Base-by-base conservation (phyloP, 2,113 vertebrate species). In the Thymallus thymallus region DNA sequence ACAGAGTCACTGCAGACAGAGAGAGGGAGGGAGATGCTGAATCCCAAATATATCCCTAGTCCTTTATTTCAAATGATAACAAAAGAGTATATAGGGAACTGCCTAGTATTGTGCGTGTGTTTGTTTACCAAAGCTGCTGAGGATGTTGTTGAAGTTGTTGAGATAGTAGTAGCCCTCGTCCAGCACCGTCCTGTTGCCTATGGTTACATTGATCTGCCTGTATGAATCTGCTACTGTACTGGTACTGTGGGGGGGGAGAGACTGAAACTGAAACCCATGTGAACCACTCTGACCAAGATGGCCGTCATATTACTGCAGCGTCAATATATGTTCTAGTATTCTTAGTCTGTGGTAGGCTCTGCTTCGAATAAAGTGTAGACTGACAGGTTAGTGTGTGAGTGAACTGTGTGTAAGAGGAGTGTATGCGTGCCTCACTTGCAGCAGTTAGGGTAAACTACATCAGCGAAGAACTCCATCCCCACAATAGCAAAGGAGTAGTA, bases 401-500 rank as follows among this genome's bases (percentile, higher is more conserved):
- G 23, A 20, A 29, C 1, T 18, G 32, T 6, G 24, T 18, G 5
- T 14, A 3, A 16, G 16, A 3, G 26, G 16, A 55, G 18, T 55
- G 16, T 55, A 18, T 56, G 2, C 2, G 16, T 22, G 46, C 85
- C 96, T 94, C 88, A 99, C 98, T 95, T 98, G 97, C 98, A 99
- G 91, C 98, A 99, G 92, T 99, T 98, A 0, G 95, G 96, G 87
- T 93, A 95, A 77, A 99, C 90, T 22, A 93, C 94, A 0, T 94
- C 95, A 6, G 92, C 96, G 35, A 99, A 99, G 90, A 98, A 97
- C 84, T 99, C 98, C 98, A 99, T 98, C 81, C 97, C 98, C 78
- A 98, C 94, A 3, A 99, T 99, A 87, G 97, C 96, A 76, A 99
- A 99, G 73, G 97, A 98, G 69, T 99, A 99, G 88, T 99, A 98